phyloP scores from a whole-genome alignment of 2,797 vertebrate genomes.

The Chromobotia macracanthus region DNA sequence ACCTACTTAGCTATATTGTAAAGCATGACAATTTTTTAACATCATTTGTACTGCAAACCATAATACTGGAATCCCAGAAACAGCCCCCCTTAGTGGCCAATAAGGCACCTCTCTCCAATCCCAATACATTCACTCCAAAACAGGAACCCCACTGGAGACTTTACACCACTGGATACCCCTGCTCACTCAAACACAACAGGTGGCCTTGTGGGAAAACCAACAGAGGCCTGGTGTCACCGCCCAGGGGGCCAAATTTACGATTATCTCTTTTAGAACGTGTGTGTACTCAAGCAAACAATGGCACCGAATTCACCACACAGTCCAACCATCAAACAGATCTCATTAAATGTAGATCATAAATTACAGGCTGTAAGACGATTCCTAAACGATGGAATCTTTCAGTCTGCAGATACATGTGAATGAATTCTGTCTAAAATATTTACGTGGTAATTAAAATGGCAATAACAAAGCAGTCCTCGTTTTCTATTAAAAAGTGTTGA shows the following conservation, averaged over 20 bases:
- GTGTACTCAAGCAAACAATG: conserved; percentile 23
- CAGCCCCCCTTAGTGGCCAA: background rate
- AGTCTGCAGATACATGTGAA: too few species aligned
- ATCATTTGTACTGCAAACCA: background rate
- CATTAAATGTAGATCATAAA: background rate
- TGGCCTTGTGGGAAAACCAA: conserved; percentile 40
- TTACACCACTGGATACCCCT: conserved; percentile 10
- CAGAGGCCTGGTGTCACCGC: background rate
- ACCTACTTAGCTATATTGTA: too few species aligned
- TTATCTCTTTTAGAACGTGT: conserved; percentile 22
- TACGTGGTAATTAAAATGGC: too few species aligned
- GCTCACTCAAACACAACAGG: conserved; percentile 36
- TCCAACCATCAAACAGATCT: background rate
- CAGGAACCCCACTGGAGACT: conserved; percentile 36
- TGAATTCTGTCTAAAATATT: too few species aligned
- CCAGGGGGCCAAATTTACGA: conserved; percentile 25
- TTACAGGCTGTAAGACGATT: background rate
- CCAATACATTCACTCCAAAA: conserved; percentile 19
- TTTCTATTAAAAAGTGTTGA: too few species aligned
- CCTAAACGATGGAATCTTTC: too few species aligned
- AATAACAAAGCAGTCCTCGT: too few species aligned
- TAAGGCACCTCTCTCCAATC: background rate
- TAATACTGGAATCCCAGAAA: background rate
- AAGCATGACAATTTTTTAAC: background rate
- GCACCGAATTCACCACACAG: background rate